These are phyloP conservation scores for Neomonachus schauinslandi DNA, from an alignment of 2,113 vertebrate species.

Conservation along the genomic window DNA sequence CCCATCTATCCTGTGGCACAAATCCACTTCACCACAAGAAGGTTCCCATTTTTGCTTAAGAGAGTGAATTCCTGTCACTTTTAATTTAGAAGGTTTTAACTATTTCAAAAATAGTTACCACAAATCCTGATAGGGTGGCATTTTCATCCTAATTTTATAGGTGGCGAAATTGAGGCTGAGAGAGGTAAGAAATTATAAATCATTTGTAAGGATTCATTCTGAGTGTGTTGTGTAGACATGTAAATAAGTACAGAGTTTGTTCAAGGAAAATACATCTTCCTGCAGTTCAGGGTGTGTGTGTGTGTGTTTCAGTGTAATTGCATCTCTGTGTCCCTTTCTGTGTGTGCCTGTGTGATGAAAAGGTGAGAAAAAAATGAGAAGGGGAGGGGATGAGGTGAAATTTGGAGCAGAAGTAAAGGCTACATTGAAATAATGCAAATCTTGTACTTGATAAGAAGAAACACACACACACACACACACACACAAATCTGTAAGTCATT, in stretches of 20 bases:
- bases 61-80: neutral
- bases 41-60: neutral
- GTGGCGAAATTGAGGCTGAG: neutral
- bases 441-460: neutral
- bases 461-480: neutral
- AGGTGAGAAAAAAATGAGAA: neutral
- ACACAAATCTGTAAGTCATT: neutral
- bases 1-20: neutral
- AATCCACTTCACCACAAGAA: neutral
- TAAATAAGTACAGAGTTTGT: neutral
- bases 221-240: neutral
- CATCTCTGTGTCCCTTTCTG: neutral
- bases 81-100: neutral
- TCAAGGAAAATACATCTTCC: neutral
- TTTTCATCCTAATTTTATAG: neutral
- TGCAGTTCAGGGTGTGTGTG: neutral
- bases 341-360: neutral
- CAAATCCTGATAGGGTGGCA: neutral
- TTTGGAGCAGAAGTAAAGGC: neutral
- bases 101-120: neutral
- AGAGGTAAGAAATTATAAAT: neutral
- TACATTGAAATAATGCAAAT: neutral
- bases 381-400: neutral
- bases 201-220: neutral
- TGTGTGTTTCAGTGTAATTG: neutral